Conservation (phyloP, 1,140 invertebrate genomes). For the Oreohelix idahoensis region DNA sequence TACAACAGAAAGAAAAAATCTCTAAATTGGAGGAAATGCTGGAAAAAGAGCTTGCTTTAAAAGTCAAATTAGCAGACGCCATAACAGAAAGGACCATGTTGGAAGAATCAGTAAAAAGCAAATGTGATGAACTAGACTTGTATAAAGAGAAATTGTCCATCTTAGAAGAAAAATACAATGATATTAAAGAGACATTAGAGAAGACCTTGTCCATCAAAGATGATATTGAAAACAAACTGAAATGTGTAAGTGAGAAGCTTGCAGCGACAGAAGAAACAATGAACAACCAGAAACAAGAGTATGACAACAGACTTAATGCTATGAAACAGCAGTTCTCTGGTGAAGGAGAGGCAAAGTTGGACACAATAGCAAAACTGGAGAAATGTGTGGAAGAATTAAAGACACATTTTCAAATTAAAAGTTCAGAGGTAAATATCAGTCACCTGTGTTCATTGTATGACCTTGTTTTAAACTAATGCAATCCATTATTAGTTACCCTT, state of each 20-base stretch:
- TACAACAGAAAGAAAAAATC: neutral
- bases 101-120: slow-evolving; percentile 2
- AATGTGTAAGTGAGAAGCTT: neutral
- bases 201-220: neutral
- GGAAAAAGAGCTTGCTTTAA: neutral
- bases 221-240: slow-evolving; percentile 22
- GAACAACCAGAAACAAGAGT: slow-evolving; percentile 27
- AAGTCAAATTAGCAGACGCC: too few relatives aligned
- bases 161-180: neutral
- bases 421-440: neutral
- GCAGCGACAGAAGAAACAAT: slow-evolving; percentile 32
- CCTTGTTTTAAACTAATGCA: too few relatives aligned
- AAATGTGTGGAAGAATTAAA: neutral
- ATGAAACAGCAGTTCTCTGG: slow-evolving; percentile 32
- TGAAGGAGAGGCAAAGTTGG: slow-evolving; percentile 29
- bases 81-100: slow-evolving; percentile 19
- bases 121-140: neutral
- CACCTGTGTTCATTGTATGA: too few relatives aligned
- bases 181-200: slow-evolving; percentile 5
- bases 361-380: slow-evolving; percentile 17
- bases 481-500: too few relatives aligned
- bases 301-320: slow-evolving; percentile 17
- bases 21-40: neutral
- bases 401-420: neutral
- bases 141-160: neutral